phyloP scores from a whole-genome alignment of 2,888 invertebrate genomes.

The Drosophila mettleri region DNA sequence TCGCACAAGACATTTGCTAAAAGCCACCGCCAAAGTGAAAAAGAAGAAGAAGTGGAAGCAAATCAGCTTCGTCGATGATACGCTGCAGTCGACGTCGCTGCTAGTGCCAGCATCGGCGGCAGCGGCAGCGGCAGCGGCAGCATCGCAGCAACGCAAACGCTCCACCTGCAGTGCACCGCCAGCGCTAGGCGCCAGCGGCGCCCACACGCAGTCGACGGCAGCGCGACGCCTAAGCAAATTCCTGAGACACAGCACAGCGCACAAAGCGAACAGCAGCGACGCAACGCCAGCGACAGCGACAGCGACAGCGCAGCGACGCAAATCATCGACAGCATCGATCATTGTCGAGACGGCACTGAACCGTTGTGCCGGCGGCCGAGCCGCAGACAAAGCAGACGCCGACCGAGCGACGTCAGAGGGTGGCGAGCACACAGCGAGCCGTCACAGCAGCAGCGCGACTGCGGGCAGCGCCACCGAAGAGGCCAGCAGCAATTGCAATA shows the following conservation, averaged over 20 bases:
- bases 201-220: slow-evolving; percentile 30
- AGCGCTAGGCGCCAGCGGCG: slow-evolving; percentile 45
- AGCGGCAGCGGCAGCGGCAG: slow-evolving; percentile 27
- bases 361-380: slow-evolving; percentile 44
- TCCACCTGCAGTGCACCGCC: slow-evolving; percentile 75
- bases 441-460: slow-evolving; percentile 65
- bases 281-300: slow-evolving; percentile 13
- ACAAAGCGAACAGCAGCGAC: slow-evolving; percentile 38
- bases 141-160: slow-evolving; percentile 61
- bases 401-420: slow-evolving; percentile 9
- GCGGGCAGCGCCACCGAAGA: slow-evolving; percentile 62
- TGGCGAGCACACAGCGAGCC: slow-evolving; percentile 23
- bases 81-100: slow-evolving; percentile 55
- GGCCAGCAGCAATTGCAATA: slow-evolving; percentile 41
- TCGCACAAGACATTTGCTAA: slow-evolving; percentile 72
- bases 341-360: slow-evolving; percentile 70
- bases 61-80: slow-evolving; percentile 74
- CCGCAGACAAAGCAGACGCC: slow-evolving; percentile 41
- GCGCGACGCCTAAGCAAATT: slow-evolving; percentile 63
- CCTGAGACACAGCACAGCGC: too few relatives aligned
- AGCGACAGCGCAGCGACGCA: slow-evolving; percentile 59
- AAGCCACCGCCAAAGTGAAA: slow-evolving; percentile 79
- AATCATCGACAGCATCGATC: slow-evolving; percentile 77
- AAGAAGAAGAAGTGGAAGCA: slow-evolving; percentile 82
- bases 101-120: slow-evolving; percentile 41